These are phyloP conservation scores for Leucania comma DNA, from an alignment of 2,888 invertebrate species.

Conservation along the genomic window DNA sequence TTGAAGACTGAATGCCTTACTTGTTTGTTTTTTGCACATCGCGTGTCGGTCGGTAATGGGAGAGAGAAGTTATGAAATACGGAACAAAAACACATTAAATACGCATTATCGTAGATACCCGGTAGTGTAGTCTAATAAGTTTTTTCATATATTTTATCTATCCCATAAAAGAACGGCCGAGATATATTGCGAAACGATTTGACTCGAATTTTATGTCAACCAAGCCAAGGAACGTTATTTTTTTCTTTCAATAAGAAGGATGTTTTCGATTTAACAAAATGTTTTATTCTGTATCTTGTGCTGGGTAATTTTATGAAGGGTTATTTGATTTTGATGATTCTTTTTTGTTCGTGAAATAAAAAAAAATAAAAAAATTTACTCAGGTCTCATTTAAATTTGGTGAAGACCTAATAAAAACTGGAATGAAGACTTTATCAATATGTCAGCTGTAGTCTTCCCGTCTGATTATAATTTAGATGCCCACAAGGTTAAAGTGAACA, in stretches of 20 bases:
- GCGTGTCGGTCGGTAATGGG: conserved; percentile 19
- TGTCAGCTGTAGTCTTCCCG: too few relatives aligned
- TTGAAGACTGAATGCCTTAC: conserved; percentile 18
- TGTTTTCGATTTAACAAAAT: too few relatives aligned
- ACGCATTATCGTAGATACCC: conserved; percentile 15
- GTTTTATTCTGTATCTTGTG: too few relatives aligned
- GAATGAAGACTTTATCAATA: too few relatives aligned
- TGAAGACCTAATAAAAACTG: too few relatives aligned
- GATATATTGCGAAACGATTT: background rate
- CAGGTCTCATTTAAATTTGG: too few relatives aligned
- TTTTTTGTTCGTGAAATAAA: too few relatives aligned
- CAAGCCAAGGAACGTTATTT: background rate
- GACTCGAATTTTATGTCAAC: background rate
- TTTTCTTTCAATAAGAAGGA: background rate
- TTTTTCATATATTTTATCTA: conserved; percentile 13
- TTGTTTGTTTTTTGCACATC: conserved; percentile 35
- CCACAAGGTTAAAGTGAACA: too few relatives aligned
- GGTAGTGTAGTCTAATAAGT: conserved; percentile 3
- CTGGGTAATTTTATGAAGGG: too few relatives aligned
- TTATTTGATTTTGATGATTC: too few relatives aligned
- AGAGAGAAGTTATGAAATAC: conserved; percentile 26
- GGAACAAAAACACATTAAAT: conserved; percentile 36
- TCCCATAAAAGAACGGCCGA: background rate
- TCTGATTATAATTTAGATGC: too few relatives aligned
- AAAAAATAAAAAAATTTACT: too few relatives aligned